These are phyloP conservation scores for Schlechtendalia chinensis DNA, from an alignment of 1,140 invertebrate species.

Conservation along the genomic window DNA sequence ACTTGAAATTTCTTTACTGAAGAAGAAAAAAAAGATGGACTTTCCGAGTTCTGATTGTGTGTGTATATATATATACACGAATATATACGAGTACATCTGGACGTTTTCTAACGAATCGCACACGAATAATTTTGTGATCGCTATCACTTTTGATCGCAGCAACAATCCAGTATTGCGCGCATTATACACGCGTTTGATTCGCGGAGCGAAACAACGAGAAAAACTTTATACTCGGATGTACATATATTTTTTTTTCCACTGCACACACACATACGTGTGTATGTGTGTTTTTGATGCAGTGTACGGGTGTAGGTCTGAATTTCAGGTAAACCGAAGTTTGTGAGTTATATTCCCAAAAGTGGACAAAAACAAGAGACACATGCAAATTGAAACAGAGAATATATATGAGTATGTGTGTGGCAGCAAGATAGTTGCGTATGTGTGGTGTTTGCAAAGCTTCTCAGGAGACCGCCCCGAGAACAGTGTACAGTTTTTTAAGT, in stretches of 20 bases:
- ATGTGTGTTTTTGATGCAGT: neutral
- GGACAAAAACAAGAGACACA: conserved; percentile 49
- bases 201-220: neutral
- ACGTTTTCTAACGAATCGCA: conserved; percentile 6
- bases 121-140: conserved; percentile 33
- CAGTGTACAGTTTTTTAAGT: conserved; percentile 44
- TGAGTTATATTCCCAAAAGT: conserved; percentile 50
- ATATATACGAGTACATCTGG: neutral
- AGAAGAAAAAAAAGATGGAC: too few relatives aligned
- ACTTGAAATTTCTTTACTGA: too few relatives aligned
- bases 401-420: neutral
- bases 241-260: neutral
- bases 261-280: neutral
- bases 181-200: conserved; percentile 33
- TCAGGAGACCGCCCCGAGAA: conserved; percentile 27
- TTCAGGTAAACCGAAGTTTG: conserved; percentile 50
- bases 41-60: too few relatives aligned
- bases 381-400: conserved; percentile 48
- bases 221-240: neutral
- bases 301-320: conserved; percentile 13
- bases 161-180: conserved; percentile 14
- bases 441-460: neutral
- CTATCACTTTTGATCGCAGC: conserved; percentile 45
- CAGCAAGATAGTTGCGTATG: too few relatives aligned
- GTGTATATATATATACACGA: neutral